These are phyloP conservation scores for Ceyx cyanopectus DNA, from an alignment of 2,113 vertebrate genomes.

Conservation along the genomic window DNA sequence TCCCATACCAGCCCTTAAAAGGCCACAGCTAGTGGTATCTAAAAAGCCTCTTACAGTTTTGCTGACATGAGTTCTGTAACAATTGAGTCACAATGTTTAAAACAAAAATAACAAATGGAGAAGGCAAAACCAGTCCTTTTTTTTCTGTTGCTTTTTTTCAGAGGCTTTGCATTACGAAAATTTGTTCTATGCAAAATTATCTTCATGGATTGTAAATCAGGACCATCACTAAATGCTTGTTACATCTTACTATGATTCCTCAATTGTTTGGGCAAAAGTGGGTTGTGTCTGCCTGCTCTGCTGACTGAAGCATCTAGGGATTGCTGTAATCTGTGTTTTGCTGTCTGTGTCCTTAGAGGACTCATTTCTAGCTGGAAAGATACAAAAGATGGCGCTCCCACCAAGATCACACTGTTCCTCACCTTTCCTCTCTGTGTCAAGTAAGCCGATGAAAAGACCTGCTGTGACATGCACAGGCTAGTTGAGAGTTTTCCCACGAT, in stretches of 20 bases:
- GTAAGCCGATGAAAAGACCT: neutral
- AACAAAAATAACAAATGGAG: neutral
- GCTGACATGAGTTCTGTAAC: neutral
- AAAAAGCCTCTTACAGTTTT: neutral
- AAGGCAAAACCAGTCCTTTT: neutral
- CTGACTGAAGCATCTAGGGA: neutral
- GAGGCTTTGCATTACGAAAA: neutral
- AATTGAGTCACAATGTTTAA: neutral
- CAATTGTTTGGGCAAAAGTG: neutral
- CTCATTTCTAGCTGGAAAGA: neutral
- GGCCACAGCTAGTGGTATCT: neutral
- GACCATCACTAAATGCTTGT: neutral
- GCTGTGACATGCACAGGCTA: neutral
- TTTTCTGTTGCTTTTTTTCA: neutral
- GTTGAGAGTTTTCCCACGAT: neutral
- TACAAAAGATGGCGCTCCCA: neutral
- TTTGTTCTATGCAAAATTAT: neutral
- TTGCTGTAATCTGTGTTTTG: neutral
- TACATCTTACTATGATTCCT: neutral
- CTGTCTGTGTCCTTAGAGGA: neutral
- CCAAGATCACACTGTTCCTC: neutral
- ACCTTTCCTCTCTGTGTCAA: neutral
- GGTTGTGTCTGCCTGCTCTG: neutral
- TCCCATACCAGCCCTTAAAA: neutral
- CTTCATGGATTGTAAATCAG: neutral